Conservation (phyloP, 2,888 invertebrate species). For the Aspidapion aeneum region DNA sequence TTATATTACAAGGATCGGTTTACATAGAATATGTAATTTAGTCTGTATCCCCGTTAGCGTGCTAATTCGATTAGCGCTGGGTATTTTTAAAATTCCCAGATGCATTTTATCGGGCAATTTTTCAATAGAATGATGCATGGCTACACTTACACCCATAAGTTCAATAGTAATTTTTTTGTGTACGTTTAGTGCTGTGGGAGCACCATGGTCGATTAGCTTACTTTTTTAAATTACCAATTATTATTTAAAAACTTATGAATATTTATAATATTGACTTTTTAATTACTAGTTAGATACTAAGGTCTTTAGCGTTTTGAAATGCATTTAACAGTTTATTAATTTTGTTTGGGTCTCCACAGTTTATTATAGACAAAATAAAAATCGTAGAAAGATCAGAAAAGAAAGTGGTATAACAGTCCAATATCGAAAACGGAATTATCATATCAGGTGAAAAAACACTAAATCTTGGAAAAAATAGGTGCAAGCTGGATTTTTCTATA, state of each 20-base stretch:
- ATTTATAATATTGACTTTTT: background rate
- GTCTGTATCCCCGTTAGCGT: conserved; percentile 1
- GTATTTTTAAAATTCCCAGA: background rate
- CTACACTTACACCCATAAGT: background rate
- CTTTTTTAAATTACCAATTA: background rate
- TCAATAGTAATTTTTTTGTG: background rate
- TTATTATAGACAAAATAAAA: too few relatives aligned
- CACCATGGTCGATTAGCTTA: background rate
- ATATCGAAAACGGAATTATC: too few relatives aligned
- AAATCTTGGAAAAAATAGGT: too few relatives aligned
- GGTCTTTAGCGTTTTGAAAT: too few relatives aligned
- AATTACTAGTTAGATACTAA: background rate
- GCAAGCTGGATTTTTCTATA: too few relatives aligned
- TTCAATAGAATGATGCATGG: background rate
- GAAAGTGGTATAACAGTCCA: too few relatives aligned
- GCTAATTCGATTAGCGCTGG: background rate
- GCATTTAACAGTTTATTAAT: too few relatives aligned
- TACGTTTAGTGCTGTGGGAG: background rate
- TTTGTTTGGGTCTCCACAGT: too few relatives aligned
- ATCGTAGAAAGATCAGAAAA: too few relatives aligned
- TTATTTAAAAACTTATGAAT: background rate
- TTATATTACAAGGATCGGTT: background rate
- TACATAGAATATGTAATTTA: conserved; percentile 4
- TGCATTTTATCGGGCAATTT: background rate
- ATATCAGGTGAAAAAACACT: too few relatives aligned